Percentiles rank a stretch among this genome's conserved stretches.
These are phyloP conservation scores for Drosophila orosa DNA, from an alignment of 1,140 invertebrate species.

Conservation along the genomic window DNA sequence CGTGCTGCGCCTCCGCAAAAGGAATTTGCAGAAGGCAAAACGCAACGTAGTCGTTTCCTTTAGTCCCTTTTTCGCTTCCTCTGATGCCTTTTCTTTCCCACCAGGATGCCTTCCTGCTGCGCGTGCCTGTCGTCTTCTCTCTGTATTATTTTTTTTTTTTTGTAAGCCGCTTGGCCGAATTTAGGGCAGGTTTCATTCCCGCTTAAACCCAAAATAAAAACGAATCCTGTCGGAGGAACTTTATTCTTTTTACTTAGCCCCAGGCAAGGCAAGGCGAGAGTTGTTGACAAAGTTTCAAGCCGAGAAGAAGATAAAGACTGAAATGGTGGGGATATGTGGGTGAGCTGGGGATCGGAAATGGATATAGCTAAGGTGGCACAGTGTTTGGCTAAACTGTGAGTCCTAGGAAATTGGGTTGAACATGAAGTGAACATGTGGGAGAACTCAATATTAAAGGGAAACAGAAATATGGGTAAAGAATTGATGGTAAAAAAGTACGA, in stretches of 20 bases:
- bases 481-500: not conserved
- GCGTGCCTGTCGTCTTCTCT: slow-evolving; percentile 38
- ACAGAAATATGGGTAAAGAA: not conserved
- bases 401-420: slow-evolving; percentile 14
- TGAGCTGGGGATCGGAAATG: slow-evolving; percentile 18
- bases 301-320: slow-evolving; percentile 26
- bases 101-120: slow-evolving; percentile 38
- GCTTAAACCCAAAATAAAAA: slow-evolving; percentile 46
- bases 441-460: not conserved
- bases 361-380: slow-evolving; percentile 15
- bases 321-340: not conserved
- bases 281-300: slow-evolving; percentile 51
- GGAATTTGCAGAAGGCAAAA: slow-evolving; percentile 45
- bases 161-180: slow-evolving; percentile 76
- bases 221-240: slow-evolving; percentile 42
- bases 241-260: slow-evolving; percentile 25
- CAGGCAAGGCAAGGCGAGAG: slow-evolving; percentile 30
- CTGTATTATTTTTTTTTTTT: slow-evolving; percentile 30
- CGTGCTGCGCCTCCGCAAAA: slow-evolving; percentile 71
- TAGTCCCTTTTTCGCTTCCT: slow-evolving; percentile 16
- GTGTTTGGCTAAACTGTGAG: slow-evolving; percentile 1
- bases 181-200: slow-evolving; percentile 75
- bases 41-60: slow-evolving; percentile 72
- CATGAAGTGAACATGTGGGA: not conserved
- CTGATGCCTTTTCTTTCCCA: slow-evolving; percentile 11